Conservation (phyloP, 2,113 vertebrate species). For the Gallinago paraguaiae region DNA sequence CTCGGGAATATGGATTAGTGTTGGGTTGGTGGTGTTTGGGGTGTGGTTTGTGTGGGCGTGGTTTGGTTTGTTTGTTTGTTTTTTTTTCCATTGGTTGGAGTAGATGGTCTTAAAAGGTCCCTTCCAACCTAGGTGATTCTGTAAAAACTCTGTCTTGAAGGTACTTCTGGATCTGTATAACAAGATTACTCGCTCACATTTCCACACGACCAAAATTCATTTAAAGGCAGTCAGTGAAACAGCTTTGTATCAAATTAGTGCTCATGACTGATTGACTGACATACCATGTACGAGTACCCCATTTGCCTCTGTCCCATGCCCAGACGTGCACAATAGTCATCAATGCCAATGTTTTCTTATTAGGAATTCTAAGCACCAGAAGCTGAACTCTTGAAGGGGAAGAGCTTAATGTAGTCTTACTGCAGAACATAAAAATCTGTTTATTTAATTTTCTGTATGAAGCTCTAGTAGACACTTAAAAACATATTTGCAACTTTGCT, state of each 20-base stretch:
- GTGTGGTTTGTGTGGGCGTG: too few relatives aligned
- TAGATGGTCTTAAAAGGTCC: too few relatives aligned
- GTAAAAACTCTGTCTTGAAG: background rate
- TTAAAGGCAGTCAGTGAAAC: background rate
- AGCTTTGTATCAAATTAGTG: background rate
- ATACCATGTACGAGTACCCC: fast-evolving
- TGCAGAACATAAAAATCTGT: background rate
- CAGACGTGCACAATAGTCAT: background rate
- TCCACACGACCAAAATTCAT: background rate
- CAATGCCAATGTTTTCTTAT: background rate
- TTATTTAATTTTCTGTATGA: background rate
- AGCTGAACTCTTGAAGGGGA: background rate
- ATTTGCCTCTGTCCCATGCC: background rate
- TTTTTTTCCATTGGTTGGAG: too few relatives aligned
- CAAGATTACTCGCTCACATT: background rate
- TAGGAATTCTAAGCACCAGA: background rate
- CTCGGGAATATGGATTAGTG: too few relatives aligned
- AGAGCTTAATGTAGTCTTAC: background rate
- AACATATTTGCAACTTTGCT: background rate
- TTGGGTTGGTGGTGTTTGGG: too few relatives aligned
- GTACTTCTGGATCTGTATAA: background rate
- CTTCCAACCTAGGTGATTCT: too few relatives aligned
- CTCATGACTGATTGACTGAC: background rate
- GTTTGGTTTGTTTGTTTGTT: too few relatives aligned
- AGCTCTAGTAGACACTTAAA: background rate